A percentile compares a stretch with the other conserved stretches of the same genome.
phyloP scores from a whole-genome alignment of 2,888 invertebrate genomes.

The Mythimna impura region DNA sequence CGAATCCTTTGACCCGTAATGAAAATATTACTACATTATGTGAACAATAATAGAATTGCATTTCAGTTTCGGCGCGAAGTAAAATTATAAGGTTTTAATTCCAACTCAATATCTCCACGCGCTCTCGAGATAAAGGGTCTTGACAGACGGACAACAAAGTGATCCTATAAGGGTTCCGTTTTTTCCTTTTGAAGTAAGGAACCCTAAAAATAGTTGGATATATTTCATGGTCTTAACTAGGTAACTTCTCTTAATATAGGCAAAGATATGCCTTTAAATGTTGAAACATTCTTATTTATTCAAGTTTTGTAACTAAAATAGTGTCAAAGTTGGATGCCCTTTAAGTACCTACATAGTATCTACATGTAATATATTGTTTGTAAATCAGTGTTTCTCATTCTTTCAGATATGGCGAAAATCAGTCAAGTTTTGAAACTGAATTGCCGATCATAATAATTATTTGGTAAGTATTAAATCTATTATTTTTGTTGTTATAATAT shows the following conservation, averaged over 20 bases:
- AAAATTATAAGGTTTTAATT: too few species aligned
- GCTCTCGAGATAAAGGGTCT: too few species aligned
- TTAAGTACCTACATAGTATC: background rate
- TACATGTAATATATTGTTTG: background rate
- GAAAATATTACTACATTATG: too few species aligned
- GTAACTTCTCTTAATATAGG: background rate
- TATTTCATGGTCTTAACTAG: slow-evolving; percentile 3
- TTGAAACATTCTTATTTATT: slow-evolving; percentile 2
- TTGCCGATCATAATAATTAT: slow-evolving; percentile 46
- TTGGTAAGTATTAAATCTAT: slow-evolving; percentile 40
- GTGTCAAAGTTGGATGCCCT: background rate
- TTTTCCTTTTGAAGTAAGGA: too few species aligned
- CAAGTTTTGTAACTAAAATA: background rate
- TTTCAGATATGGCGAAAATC: slow-evolving; percentile 53
- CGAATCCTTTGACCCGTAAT: too few species aligned
- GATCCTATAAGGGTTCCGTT: too few species aligned
- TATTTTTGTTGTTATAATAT: too few species aligned
- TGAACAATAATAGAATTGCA: too few species aligned
- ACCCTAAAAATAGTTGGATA: too few species aligned
- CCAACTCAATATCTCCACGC: too few species aligned
- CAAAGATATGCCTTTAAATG: background rate
- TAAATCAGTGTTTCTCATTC: slow-evolving; percentile 16
- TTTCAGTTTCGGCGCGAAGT: too few species aligned
- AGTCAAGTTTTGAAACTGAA: slow-evolving; percentile 15
- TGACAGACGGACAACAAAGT: too few species aligned